phyloP scores from a whole-genome alignment of 2,797 vertebrate species.

The Craterocephalus amniculus region DNA sequence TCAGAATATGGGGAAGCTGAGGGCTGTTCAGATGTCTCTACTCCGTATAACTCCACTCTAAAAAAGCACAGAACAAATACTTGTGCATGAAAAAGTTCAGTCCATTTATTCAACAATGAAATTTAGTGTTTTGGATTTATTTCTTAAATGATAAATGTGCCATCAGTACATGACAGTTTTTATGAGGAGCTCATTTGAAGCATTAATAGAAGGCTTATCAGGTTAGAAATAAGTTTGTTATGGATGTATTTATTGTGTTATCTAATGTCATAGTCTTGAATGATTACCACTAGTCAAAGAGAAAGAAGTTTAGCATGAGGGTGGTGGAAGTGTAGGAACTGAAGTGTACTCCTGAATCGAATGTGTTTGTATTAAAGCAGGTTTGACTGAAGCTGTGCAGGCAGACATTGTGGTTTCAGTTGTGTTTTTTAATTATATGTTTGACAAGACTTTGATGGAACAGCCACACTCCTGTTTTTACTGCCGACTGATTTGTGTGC shows the following conservation, averaged over 20 bases:
- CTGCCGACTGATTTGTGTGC: neutral
- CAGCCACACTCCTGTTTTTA: constrained; percentile 1
- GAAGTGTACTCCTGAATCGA: neutral
- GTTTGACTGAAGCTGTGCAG: neutral
- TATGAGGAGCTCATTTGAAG: neutral
- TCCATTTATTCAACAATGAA: neutral
- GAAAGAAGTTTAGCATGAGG: neutral
- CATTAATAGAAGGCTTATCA: neutral
- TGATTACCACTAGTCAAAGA: neutral
- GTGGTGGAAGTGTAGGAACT: neutral
- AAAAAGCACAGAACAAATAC: neutral
- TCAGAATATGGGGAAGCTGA: constrained; percentile 8
- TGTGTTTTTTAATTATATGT: neutral
- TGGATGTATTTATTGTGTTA: neutral
- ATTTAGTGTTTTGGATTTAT: neutral
- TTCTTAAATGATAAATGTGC: neutral
- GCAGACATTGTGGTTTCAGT: neutral
- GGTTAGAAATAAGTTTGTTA: neutral
- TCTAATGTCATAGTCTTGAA: neutral
- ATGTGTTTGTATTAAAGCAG: constrained; percentile 2
- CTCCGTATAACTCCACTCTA: neutral
- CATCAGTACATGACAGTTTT: neutral
- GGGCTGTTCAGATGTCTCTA: constrained; percentile 1
- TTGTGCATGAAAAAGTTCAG: neutral
- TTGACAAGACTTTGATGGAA: neutral